Conservation (phyloP, 2,888 invertebrate genomes). For the Meloe dianella region DNA sequence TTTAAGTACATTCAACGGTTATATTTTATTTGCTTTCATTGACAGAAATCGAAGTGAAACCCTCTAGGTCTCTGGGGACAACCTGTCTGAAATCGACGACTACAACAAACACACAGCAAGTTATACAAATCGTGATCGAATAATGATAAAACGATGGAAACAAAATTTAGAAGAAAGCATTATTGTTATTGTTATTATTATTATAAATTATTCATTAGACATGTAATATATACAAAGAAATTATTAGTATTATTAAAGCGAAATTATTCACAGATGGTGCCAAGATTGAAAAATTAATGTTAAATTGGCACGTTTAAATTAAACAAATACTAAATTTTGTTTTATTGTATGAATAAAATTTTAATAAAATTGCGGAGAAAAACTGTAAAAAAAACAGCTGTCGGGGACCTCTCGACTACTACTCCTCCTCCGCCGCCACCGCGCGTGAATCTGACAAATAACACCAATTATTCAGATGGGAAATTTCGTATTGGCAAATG, state of each 20-base stretch:
- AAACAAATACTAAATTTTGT: conserved; percentile 27
- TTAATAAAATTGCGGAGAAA: neutral
- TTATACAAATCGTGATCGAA: conserved; percentile 9
- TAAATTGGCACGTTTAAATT: conserved; percentile 28
- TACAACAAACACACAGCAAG: conserved; percentile 25
- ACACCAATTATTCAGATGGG: too few species aligned
- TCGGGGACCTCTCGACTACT: too few species aligned
- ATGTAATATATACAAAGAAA: neutral
- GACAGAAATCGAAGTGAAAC: conserved; percentile 35
- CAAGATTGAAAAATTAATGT: conserved; percentile 26
- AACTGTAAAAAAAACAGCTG: neutral
- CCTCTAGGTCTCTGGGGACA: conserved; percentile 31
- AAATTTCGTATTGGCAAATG: neutral
- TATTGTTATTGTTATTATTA: conserved; percentile 17
- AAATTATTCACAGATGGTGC: conserved; percentile 18
- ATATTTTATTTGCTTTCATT: conserved; percentile 34
- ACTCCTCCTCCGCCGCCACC: too few species aligned
- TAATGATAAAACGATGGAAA: conserved; percentile 12
- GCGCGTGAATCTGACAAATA: too few species aligned
- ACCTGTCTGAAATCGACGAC: conserved; percentile 25
- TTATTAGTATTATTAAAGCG: conserved; percentile 17
- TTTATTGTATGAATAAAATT: conserved; percentile 1
- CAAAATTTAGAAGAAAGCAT: conserved; percentile 14
- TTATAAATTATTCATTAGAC: conserved; percentile 23
- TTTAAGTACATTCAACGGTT: conserved; percentile 31